Evolutionary conservation across 2,888 invertebrate species (phyloP).

Genomic region (Tricholauxania praeusta): DNA sequence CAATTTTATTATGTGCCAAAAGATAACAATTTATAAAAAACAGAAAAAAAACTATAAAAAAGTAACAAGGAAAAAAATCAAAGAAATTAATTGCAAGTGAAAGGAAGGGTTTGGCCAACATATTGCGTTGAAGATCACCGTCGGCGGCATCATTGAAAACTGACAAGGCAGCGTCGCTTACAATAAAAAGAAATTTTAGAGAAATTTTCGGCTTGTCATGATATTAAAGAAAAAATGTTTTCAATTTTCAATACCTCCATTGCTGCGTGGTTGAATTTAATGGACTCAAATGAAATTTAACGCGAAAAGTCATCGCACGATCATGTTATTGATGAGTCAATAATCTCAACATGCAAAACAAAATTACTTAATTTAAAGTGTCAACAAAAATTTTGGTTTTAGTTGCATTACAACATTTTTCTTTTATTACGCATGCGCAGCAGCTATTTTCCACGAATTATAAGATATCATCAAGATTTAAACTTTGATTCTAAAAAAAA

Average conservation of each 20-base stretch:
- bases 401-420: constrained; percentile 5
- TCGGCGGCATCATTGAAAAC: constrained; percentile 8
- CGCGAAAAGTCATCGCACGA: no score
- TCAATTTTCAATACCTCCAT: no score
- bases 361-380: background rate
- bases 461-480: no score
- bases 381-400: background rate
- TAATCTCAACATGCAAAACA: background rate
- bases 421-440: constrained; percentile 17
- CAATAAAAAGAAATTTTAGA: constrained; percentile 46
- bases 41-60: background rate
- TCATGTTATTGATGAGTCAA: no score
- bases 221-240: no score
- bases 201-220: constrained; percentile 18
- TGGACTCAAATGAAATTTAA: no score
- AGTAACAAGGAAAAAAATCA: background rate
- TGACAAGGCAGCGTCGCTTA: constrained; percentile 26
- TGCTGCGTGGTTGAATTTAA: no score
- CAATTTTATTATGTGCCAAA: constrained; percentile 15
- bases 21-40: constrained; percentile 5
- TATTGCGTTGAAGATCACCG: background rate
- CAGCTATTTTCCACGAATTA: no score
- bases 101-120: constrained; percentile 25
- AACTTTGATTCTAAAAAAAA: no score
- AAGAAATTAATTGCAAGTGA: constrained; percentile 27